Conservation (phyloP, 2,888 invertebrate species). For the Diarsia brunnea region DNA sequence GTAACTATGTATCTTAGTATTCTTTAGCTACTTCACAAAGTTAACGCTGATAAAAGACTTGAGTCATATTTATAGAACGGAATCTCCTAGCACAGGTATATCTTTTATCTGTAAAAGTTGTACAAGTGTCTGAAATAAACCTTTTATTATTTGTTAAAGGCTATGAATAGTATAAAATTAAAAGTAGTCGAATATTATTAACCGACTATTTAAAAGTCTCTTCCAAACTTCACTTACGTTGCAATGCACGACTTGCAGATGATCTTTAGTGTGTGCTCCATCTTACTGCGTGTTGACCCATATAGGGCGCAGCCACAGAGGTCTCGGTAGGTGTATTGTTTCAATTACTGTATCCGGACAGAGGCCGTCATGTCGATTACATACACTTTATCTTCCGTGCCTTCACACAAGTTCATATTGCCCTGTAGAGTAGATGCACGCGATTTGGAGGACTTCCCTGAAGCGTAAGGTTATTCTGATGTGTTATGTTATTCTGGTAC, state of each 20-base stretch:
- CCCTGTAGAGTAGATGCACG: neutral
- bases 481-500: no score
- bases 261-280: conserved; percentile 19
- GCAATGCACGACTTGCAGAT: conserved; percentile 39
- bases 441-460: neutral
- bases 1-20: neutral
- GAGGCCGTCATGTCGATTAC: conserved; percentile 22
- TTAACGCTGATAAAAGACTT: neutral
- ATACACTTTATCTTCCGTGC: neutral
- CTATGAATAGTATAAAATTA: neutral
- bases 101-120: no score
- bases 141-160: no score
- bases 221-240: conserved; percentile 6
- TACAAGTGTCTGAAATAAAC: no score
- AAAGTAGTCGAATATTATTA: neutral
- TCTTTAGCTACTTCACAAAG: neutral
- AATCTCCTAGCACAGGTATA: no score
- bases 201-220: neutral
- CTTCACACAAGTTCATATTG: neutral
- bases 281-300: conserved; percentile 31
- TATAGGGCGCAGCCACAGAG: conserved; percentile 22
- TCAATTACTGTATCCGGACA: conserved; percentile 54
- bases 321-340: conserved; percentile 51
- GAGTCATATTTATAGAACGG: neutral
- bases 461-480: neutral